phyloP scores from a whole-genome alignment of 2,888 invertebrate species.

The Theodoxus fluviatilis region DNA sequence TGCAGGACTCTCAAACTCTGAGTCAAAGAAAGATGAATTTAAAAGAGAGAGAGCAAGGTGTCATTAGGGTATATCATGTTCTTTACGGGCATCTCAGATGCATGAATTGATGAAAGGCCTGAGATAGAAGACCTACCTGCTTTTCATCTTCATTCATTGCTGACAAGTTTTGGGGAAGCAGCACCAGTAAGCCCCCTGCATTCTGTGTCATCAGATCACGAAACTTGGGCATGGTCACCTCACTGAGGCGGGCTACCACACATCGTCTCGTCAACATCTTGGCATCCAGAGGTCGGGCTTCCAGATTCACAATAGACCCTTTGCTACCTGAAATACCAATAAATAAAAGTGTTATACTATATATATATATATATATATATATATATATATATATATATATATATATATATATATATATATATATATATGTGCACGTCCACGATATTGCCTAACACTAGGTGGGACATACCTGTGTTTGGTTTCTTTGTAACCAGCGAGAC shows the following conservation, averaged over 20 bases:
- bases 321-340: conserved; percentile 76
- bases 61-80: not conserved
- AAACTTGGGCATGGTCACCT: conserved; percentile 78
- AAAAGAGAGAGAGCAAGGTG: not conserved
- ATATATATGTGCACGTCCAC: no score
- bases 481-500: not conserved
- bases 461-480: no score
- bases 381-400: not conserved
- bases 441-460: no score
- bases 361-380: not conserved
- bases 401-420: not conserved
- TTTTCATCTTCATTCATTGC: conserved; percentile 71
- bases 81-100: not conserved
- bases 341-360: conserved; percentile 15
- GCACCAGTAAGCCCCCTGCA: conserved; percentile 85
- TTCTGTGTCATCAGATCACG: conserved; percentile 61
- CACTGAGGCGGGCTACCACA: conserved; percentile 81
- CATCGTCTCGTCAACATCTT: conserved; percentile 91
- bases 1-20: no score
- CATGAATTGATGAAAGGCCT: not conserved
- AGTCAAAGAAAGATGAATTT: not conserved
- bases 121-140: conserved; percentile 46
- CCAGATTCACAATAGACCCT: conserved; percentile 83
- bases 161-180: conserved; percentile 79
- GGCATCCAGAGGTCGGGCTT: conserved; percentile 83